Evolutionary conservation across 2,888 invertebrate species (phyloP), one percentile per base, ranked within the genome.

Genomic region (Trisateles emortualis): DNA sequence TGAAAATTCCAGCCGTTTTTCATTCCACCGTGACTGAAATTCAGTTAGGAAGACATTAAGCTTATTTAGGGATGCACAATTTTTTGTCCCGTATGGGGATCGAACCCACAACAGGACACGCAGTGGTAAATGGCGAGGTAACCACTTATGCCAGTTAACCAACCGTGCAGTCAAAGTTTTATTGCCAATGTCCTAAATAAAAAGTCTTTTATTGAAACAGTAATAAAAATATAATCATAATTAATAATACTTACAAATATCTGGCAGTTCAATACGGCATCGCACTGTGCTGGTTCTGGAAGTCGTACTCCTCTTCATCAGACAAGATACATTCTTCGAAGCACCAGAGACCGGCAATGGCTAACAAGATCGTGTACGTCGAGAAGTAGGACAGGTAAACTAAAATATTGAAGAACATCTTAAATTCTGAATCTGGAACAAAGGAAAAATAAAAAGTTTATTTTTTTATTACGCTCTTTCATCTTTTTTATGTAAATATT

Each of bases 301-400:
- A 90, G 48, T 87, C 83, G 66, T 90, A 87, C 61, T 92, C 92
- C 52, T 92, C 90, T 46, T 93, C 92, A 39, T 92, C 92, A 1
- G 90, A 88, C 1, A 87, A 80, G 1, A 82, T 81, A 59, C 93
- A 93, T 69, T 93, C 93, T 55, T 93, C 93, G 64, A 91, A 93
- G 76, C 93, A 93, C 93, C 93, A 93, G 45, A 93, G 88, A 0
- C 93, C 93, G 19, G 88, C 93, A 38, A 93, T 81, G 9, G 92
- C 90, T 45, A 93, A 80, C 13, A 92, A 81, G 3, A 92, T 72
- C 11, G 86, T 90, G 66, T 93, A 93, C 13, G 84, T 71, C 44
- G 81, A 67, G 76, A 81, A 93, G 81, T 93, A 93, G 36, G 82
- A 54, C 50, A 86, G 17, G 67, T 90, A 93, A 10, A 89, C 74